Evolutionary conservation across 2,888 invertebrate species (phyloP).

Genomic region (Invenusta paracnida): DNA sequence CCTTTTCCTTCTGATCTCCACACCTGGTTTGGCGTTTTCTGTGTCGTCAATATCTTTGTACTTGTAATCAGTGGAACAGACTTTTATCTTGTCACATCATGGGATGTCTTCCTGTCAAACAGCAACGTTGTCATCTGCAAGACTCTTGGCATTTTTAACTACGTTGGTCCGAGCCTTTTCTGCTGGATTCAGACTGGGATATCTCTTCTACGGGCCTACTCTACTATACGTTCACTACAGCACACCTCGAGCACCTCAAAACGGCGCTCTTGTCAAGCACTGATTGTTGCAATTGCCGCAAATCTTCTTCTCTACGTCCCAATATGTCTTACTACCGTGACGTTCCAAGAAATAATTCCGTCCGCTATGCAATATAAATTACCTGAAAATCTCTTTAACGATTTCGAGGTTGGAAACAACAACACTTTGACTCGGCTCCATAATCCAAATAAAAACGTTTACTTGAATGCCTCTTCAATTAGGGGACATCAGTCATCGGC

Average conservation of each 20-base stretch:
- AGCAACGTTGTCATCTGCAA: neutral
- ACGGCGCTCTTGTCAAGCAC: too few relatives aligned
- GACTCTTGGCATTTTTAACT: neutral
- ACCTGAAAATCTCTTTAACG: too few relatives aligned
- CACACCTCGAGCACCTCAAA: neutral
- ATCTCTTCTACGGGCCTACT: neutral
- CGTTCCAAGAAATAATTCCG: too few relatives aligned
- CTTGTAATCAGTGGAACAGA: constrained; percentile 9
- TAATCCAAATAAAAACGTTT: too few relatives aligned
- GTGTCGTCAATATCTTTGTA: neutral
- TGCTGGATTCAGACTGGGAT: constrained; percentile 23
- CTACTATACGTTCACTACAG: neutral
- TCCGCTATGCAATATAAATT: too few relatives aligned
- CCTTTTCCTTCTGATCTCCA: neutral
- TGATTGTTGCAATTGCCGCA: too few relatives aligned
- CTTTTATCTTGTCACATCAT: constrained; percentile 3
- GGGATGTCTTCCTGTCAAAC: neutral
- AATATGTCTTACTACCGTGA: too few relatives aligned
- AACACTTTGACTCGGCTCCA: too few relatives aligned
- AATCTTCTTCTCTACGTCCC: too few relatives aligned
- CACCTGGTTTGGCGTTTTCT: neutral
- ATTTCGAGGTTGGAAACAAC: too few relatives aligned
- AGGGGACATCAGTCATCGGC: too few relatives aligned
- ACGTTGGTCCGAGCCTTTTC: neutral
- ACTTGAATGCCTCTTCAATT: too few relatives aligned